phyloP scores from a whole-genome alignment of 2,113 vertebrate genomes.

The Alexandromys fortis region DNA sequence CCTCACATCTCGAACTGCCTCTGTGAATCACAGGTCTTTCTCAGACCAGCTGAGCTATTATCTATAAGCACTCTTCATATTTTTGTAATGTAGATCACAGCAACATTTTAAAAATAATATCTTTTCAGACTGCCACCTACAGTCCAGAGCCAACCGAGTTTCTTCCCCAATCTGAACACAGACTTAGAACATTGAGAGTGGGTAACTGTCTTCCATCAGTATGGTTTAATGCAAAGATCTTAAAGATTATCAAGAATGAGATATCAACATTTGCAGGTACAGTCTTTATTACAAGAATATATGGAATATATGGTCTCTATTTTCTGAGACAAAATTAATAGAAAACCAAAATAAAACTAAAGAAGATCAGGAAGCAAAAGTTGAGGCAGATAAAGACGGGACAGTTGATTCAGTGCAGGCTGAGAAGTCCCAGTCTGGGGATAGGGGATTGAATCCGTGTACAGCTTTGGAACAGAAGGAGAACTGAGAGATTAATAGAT shows the following conservation, averaged over 20 bases:
- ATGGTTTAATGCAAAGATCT: neutral
- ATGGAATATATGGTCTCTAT: neutral
- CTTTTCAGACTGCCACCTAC: neutral
- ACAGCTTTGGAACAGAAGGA: conserved; percentile 31
- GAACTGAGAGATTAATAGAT: conserved; percentile 78
- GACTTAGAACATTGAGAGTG: neutral
- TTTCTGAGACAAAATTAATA: conserved; percentile 27
- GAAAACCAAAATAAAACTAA: neutral
- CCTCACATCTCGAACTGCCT: neutral
- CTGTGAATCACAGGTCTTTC: neutral
- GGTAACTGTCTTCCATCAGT: neutral
- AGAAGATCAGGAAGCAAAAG: conserved; percentile 15
- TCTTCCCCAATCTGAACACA: neutral
- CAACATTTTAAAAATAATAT: conserved; percentile 33
- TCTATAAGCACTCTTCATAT: neutral
- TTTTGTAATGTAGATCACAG: neutral
- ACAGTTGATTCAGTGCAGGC: neutral
- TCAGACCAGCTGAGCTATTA: conserved; percentile 16
- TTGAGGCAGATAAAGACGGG: neutral
- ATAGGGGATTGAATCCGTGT: conserved; percentile 4
- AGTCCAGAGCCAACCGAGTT: neutral
- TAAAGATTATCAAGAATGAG: neutral
- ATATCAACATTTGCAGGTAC: neutral
- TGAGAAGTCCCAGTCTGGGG: conserved; percentile 57
- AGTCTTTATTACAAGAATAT: neutral